Evolutionary conservation across 2,797 vertebrate genomes (phyloP), one percentile per base, ranked within the genome.

Genomic region (Siniperca scherzeri): DNA sequence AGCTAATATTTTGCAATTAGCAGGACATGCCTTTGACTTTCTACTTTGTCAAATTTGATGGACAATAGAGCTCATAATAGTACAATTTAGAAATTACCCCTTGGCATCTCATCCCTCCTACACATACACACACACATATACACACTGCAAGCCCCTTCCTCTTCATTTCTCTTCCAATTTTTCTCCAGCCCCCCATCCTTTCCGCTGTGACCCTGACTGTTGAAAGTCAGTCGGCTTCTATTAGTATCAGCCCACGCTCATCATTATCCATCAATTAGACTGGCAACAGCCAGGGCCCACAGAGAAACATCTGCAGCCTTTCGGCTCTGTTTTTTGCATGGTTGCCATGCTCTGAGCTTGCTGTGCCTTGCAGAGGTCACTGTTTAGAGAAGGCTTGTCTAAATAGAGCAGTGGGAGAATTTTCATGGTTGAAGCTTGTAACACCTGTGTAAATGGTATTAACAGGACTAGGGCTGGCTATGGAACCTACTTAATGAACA

Each of bases 221-320:
- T 90, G 84, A 94, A 90, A 88, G 87, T 89, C 91, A 91, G 92
- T 94, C 93, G 60, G 61, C 84, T 94, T 93, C 70, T 79, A 93
- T 95, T 93, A 95, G 85, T 80, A 92, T 95, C 94, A 95, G 81
- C 81, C 85, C 46, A 52, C 38, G 53, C 89, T 89, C 83, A 89
- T 95, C 93, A 94, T 92, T 93, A 94, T 88, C 84, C 88, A 92
- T 94, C 94, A 95, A 93, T 95, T 95, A 94, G 88, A 91, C 85
- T 88, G 87, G 80, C 89, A 92, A 80, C 89, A 77, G 88, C 84
- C 90, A 75, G 80, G 55, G 88, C 92, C 90, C 88, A 87, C 73
- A 86, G 94, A 92, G 82, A 81, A 94, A 93, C 93, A 95, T 95
- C 93, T 95, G 94, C 76, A 95, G 86, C 91, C 93, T 93, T 78